Base-by-base conservation (phyloP, 1,140 invertebrate genomes). In the Callitettix versicolor region DNA sequence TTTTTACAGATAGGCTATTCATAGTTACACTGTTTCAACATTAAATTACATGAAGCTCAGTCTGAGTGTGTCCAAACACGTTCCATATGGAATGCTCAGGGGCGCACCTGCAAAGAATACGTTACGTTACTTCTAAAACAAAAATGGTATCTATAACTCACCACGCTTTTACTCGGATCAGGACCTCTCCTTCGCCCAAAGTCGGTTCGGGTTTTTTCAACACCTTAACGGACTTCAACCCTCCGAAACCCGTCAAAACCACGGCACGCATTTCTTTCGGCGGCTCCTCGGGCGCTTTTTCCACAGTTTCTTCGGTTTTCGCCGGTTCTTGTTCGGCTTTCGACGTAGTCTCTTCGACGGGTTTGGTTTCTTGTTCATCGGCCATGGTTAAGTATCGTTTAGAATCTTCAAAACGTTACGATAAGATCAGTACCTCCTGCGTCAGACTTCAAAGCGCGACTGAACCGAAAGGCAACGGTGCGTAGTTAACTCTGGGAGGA, bases 131-230 rank as follows among this genome's bases (percentile, higher is more conserved):
- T 14, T 26, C 2, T 18, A 63, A 61, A 58, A 30, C 46, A 55
- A 30, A 46, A 43, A 7, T 33, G 3, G 26, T 40, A 43, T 42
- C 14, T 15, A 11, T 38, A 36, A 81, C 84, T 86, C 67, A 92
- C 89, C 88, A 91, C 64, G 86, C 84, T 71, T 85, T 88, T 38
- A 91, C 86, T 58, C 85, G 75, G 63, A 91, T 86, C 18, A 91
- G 75, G 53, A 91, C 82, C 68, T 91, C 87, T 44, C 85, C 86
- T 65, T 89, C 84, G 54, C 67, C 77, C 15, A 81, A 69, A 22
- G 76, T 77, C 6, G 86, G 83, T 68, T 89, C 85, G 12, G 85
- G 83, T 67, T 86, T 88, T 69, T 81, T 85, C 61, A 82, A 75
- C 48, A 85, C 80, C 72, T 90, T 90, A 63, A 91, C 80, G 68